These are phyloP conservation scores for Alviniconcha marisindica DNA, from an alignment of 1,140 invertebrate species.

Conservation along the genomic window DNA sequence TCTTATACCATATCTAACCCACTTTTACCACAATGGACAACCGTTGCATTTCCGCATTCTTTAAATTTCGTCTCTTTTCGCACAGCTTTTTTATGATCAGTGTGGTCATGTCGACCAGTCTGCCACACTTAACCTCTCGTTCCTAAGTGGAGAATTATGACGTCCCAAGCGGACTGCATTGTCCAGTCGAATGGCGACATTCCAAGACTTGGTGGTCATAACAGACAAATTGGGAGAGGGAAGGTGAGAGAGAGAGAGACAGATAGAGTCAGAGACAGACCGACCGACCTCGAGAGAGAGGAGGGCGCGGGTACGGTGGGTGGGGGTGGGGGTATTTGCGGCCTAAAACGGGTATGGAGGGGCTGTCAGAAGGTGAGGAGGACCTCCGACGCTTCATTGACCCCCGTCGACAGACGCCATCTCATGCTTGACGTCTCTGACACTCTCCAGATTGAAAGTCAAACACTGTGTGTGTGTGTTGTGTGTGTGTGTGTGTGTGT, in stretches of 20 bases:
- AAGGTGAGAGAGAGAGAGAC: background rate
- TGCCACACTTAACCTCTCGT: too few relatives aligned
- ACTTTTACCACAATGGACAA: too few relatives aligned
- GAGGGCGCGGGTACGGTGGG: background rate
- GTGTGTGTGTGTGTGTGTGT: constrained; percentile 12
- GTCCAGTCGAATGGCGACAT: too few relatives aligned
- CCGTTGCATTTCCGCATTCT: too few relatives aligned
- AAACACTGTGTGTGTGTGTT: background rate
- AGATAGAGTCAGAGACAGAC: background rate
- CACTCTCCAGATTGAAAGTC: too few relatives aligned
- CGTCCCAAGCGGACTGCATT: too few relatives aligned
- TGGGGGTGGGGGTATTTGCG: background rate
- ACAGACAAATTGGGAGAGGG: background rate
- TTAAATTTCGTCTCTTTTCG: too few relatives aligned
- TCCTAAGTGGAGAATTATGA: too few relatives aligned
- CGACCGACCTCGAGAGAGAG: background rate
- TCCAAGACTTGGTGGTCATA: background rate
- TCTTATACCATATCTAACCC: too few relatives aligned
- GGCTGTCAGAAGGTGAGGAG: background rate
- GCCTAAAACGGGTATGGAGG: background rate
- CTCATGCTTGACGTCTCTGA: background rate
- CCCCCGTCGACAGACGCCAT: background rate
- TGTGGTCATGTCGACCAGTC: too few relatives aligned
- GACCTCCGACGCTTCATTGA: background rate
- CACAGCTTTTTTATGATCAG: too few relatives aligned